Base-by-base conservation (phyloP, 2,797 vertebrate genomes). In the Threskiornis aethiopicus region DNA sequence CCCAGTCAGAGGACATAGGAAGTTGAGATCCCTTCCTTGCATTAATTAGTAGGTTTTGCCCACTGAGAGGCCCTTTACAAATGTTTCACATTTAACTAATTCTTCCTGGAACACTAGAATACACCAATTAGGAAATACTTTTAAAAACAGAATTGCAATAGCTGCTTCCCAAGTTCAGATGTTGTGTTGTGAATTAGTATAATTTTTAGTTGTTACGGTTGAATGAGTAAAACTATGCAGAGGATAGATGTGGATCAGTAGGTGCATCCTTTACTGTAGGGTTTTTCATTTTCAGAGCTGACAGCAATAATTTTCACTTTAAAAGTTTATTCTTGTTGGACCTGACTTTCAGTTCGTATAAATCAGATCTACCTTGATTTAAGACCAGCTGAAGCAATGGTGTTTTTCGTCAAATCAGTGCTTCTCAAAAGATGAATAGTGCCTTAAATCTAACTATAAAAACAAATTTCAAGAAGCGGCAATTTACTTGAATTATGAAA, bases 331-430 rank as follows among this genome's bases (percentile, higher is more conserved):
- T 85, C 35, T 84, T 96, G 44, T 91, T 96, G 57, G 58, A 44
- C 20, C 16, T 93, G 83, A 76, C 58, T 89, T 92, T 58, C 19
- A 51, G 46, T 66, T 93, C 6, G 1, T 65, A 72, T 84, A 90
- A 82, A 93, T 96, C 80, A 88, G 61, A 72, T 26, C 11, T 62
- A 41, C 76, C 33, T 86, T 93, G 87, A 95, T 95, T 91, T 81
- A 95, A 90, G 44, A 72, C 28, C 11, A 42, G 67, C 51, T 77
- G 55, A 85, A 90, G 64, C 51, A 66, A 15, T 89, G 35, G 26
- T 37, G 9, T 0, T 42, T 93, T 94, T 93, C 11, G 28, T 87
- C 62, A 89, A 93, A 94, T 84, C 31, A 66, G 33, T 81, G 41
- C 71, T 78, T 80, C 70, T 93, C 3, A 4, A 64, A 88, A 94